phyloP scores from a whole-genome alignment of 1,140 invertebrate species.

The Tetramorium parvispinum region DNA sequence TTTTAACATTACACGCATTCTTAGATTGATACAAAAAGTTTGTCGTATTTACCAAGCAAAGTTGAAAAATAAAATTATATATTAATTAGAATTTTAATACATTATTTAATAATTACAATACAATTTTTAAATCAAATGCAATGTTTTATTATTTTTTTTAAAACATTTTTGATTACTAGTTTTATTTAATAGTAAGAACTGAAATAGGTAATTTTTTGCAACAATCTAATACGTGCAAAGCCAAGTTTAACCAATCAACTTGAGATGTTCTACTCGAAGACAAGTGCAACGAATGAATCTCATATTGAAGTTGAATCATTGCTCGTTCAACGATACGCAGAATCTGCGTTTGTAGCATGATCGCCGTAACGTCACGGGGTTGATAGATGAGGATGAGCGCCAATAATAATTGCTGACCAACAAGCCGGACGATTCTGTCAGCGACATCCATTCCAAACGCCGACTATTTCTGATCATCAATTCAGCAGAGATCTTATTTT shows the following conservation, averaged over 20 bases:
- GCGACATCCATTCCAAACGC: conserved; percentile 70
- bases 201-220: neutral
- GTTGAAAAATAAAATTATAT: neutral
- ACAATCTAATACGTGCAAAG: neutral
- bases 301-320: neutral
- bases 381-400: conserved; percentile 8
- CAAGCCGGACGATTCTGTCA: conserved; percentile 64
- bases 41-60: neutral
- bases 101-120: neutral
- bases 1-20: neutral
- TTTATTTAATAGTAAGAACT: neutral
- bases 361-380: neutral
- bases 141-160: neutral
- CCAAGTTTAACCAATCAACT: conserved; percentile 6
- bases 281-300: neutral
- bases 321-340: neutral
- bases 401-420: conserved; percentile 53
- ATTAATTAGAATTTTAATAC: neutral
- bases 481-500: conserved; percentile 80
- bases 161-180: neutral
- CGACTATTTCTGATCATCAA: conserved; percentile 81
- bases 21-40: neutral
- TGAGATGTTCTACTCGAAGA: neutral
- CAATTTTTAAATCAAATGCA: neutral
- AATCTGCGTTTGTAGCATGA: neutral